Evolutionary conservation across 2,797 vertebrate genomes (phyloP), one percentile per base, ranked within the genome.

Genomic region (Coracias cyanogaster): DNA sequence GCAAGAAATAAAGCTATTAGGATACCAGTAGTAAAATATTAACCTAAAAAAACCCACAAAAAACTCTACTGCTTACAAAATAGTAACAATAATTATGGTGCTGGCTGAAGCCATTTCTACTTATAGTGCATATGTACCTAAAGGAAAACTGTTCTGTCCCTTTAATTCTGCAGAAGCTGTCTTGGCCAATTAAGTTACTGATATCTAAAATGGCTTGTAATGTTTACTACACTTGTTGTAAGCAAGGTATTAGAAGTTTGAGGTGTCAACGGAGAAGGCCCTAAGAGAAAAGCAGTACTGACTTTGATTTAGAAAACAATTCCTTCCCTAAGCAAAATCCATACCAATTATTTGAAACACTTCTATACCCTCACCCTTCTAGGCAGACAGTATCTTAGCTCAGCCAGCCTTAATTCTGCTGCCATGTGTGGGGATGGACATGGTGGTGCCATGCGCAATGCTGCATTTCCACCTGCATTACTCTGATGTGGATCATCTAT

Each of bases 21-120:
- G 12, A 86, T 70, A 90, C 43, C 70, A 74, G 60, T n/a, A 86
- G 80, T 29, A 94, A 95, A 94, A 94, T 79, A 94, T 94, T 94
- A 94, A 88, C 51, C 29, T 88, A 78, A 88, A 90, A n/a, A 81
- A 51, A 71, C 21, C 21, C 4, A 8, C 19, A 45, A 31, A 79
- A 35, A 54, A 16, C 15, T 33, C 18, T 57, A 57, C 52, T 52
- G 65, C 73, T 89, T 87, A 82, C 35, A 87, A 84, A 96, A 94
- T 17, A 93, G 35, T 57, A 67, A 29, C 29, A 76, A 65, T 65
- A 82, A 90, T 74, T 86, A 82, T 16, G 31, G n/a, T 33, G 28
- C 46, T 87, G 12, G 60, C 35, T 79, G 79, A 85, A 77, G 61
- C 29, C 41, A 62, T 78, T 90, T 90, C 64, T 71, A 73, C 48